phyloP scores from a whole-genome alignment of 92 coral and sea anemone genomes.

The Porites evermanni region DNA sequence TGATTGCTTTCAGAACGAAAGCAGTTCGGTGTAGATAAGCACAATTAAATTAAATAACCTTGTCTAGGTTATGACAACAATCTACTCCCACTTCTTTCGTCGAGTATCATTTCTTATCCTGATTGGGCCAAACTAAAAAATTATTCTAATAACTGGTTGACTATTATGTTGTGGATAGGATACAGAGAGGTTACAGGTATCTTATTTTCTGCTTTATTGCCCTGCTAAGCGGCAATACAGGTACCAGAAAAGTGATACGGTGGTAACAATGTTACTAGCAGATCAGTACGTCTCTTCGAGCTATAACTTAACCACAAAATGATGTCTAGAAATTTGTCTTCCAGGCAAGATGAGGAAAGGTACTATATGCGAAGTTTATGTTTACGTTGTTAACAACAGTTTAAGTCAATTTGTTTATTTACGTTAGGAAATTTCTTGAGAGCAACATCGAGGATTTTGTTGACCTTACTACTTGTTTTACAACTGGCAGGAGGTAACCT shows the following conservation, averaged over 20 bases:
- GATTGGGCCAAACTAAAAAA: neutral
- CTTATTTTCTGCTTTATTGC: neutral
- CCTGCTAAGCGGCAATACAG: slow-evolving; percentile 5
- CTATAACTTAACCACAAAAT: slow-evolving; percentile 28
- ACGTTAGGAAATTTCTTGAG: neutral
- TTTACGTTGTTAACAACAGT: neutral
- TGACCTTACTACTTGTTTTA: slow-evolving; percentile 9
- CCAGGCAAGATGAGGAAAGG: slow-evolving; percentile 24
- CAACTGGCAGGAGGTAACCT: neutral
- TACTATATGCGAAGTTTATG: neutral
- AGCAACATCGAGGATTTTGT: neutral
- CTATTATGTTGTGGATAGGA: neutral
- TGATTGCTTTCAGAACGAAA: too few species aligned
- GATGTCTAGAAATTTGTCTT: neutral
- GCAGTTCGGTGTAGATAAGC: too few species aligned
- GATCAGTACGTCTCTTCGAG: neutral
- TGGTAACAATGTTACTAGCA: neutral
- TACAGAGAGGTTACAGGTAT: neutral
- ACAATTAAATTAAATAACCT: too few species aligned
- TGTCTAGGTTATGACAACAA: too few species aligned
- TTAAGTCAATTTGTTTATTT: neutral
- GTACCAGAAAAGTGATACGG: slow-evolving; percentile 10
- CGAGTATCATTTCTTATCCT: neutral
- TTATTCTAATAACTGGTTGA: neutral
- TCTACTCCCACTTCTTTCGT: neutral